phyloP scores from a whole-genome alignment of 2,888 invertebrate species.

The Ashinkailepas kermadecensis region DNA sequence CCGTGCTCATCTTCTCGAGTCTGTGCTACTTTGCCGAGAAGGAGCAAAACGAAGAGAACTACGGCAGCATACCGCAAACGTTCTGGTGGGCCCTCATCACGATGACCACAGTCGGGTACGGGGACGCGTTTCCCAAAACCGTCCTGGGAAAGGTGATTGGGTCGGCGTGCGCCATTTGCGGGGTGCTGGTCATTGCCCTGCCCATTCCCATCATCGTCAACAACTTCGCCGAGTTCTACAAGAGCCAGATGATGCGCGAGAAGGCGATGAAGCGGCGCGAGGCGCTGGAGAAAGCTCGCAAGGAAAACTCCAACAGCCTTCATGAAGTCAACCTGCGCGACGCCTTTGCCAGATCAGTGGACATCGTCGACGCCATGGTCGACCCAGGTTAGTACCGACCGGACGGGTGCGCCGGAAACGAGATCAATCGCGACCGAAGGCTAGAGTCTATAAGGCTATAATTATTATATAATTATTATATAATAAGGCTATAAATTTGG shows the following conservation, averaged over 20 bases:
- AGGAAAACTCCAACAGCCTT: slow-evolving; percentile 74
- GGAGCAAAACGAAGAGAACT: slow-evolving; percentile 43
- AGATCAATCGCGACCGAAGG: too few species aligned
- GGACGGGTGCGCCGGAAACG: too few species aligned
- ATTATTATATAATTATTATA: too few species aligned
- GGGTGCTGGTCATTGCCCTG: slow-evolving; percentile 52
- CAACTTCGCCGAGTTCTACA: slow-evolving; percentile 52
- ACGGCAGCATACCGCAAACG: slow-evolving; percentile 49
- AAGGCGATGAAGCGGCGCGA: slow-evolving; percentile 48
- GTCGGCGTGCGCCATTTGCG: slow-evolving; percentile 52
- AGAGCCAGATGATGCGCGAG: slow-evolving; percentile 50
- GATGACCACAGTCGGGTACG: slow-evolving; percentile 47
- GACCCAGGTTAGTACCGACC: slow-evolving; percentile 68
- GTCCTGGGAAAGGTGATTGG: slow-evolving; percentile 50
- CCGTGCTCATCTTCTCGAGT: slow-evolving; percentile 49
- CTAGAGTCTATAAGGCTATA: too few species aligned
- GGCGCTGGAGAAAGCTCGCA: slow-evolving; percentile 46
- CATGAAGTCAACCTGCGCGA: slow-evolving; percentile 95
- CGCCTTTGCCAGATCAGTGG: slow-evolving; percentile 97
- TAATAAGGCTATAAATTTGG: too few species aligned
- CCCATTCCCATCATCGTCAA: slow-evolving; percentile 55
- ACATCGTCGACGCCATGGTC: slow-evolving; percentile 92
- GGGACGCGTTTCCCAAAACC: slow-evolving; percentile 49
- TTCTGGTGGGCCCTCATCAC: slow-evolving; percentile 53
- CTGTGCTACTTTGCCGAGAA: slow-evolving; percentile 51